Percentiles rank a stretch among this genome's conserved stretches.
Evolutionary conservation across 2,113 vertebrate genomes (phyloP).

Genomic region (Siniperca knerii): DNA sequence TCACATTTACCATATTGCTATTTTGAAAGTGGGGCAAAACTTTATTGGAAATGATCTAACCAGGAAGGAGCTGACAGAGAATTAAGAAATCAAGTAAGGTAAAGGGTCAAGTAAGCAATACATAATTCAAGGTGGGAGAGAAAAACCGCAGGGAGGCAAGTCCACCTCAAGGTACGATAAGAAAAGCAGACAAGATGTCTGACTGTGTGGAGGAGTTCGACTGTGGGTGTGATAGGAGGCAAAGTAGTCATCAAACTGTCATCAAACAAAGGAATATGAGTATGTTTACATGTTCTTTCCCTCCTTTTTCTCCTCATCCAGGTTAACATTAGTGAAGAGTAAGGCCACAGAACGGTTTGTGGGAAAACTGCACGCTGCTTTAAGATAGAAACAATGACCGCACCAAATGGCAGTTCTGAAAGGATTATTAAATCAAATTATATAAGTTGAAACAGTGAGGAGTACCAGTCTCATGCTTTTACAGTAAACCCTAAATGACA

Average conservation of each 20-base stretch:
- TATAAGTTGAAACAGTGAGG: not conserved
- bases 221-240: conserved; percentile 20
- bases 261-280: conserved; percentile 23
- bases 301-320: not conserved
- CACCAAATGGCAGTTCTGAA: not conserved
- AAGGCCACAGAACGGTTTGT: conserved; percentile 7
- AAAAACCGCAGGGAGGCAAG: conserved; percentile 26
- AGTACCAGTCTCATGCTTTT: not conserved
- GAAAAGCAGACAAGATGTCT: conserved; percentile 43
- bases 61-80: not conserved
- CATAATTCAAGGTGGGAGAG: conserved; percentile 49
- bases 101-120: conserved; percentile 49
- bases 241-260: conserved; percentile 43
- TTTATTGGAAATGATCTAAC: not conserved
- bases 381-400: not conserved
- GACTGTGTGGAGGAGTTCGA: conserved; percentile 37
- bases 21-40: conserved; percentile 1
- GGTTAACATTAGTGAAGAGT: conserved; percentile 20
- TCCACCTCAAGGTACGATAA: conserved; percentile 21
- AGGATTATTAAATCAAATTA: not conserved
- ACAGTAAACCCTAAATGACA: not conserved
- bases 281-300: conserved; percentile 10
- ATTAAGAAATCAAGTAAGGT: conserved; percentile 28
- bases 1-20: not conserved
- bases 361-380: conserved; percentile 12